Percentiles rank a stretch among this genome's conserved stretches.
Conservation (phyloP, 2,888 invertebrate genomes). For the Rhamphomyia laevipes region DNA sequence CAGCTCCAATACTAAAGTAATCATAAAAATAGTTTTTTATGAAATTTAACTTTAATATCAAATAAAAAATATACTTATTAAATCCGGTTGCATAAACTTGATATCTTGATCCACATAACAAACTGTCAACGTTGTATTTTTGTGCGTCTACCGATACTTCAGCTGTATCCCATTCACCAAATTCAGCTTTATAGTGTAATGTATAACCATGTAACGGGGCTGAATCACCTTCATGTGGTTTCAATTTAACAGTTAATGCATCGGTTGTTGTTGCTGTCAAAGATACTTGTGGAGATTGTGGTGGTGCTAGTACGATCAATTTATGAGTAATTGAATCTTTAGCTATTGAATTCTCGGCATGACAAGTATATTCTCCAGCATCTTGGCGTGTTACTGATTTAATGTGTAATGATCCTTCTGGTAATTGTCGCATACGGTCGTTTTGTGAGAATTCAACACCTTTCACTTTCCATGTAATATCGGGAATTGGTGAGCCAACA, state of each 20-base stretch:
- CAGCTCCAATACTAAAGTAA: constrained; percentile 68
- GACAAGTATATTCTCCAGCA: constrained; percentile 89
- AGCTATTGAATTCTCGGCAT: constrained; percentile 84
- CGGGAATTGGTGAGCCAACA: constrained; percentile 83
- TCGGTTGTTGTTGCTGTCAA: constrained; percentile 64
- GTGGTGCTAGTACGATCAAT: constrained; percentile 67
- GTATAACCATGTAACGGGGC: constrained; percentile 88
- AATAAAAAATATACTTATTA: constrained; percentile 54
- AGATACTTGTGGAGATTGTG: constrained; percentile 62
- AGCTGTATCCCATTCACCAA: constrained; percentile 85
- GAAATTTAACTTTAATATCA: neutral
- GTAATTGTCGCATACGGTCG: constrained; percentile 70
- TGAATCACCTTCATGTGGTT: constrained; percentile 62
- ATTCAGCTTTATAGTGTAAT: constrained; percentile 86
- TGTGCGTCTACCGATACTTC: constrained; percentile 67
- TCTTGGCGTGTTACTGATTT: constrained; percentile 80
- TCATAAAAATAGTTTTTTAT: neutral
- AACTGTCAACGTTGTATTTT: constrained; percentile 73
- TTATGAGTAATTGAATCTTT: constrained; percentile 86
- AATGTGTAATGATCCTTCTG: constrained; percentile 84
- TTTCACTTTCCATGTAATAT: constrained; percentile 81
- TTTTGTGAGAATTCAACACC: constrained; percentile 66
- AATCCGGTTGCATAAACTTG: constrained; percentile 88
- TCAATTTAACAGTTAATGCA: constrained; percentile 59
- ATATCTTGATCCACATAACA: constrained; percentile 87